Evolutionary conservation across 2,888 invertebrate genomes (phyloP), one percentile per base, ranked within the genome.

Genomic region (Ethmia dodecea): DNA sequence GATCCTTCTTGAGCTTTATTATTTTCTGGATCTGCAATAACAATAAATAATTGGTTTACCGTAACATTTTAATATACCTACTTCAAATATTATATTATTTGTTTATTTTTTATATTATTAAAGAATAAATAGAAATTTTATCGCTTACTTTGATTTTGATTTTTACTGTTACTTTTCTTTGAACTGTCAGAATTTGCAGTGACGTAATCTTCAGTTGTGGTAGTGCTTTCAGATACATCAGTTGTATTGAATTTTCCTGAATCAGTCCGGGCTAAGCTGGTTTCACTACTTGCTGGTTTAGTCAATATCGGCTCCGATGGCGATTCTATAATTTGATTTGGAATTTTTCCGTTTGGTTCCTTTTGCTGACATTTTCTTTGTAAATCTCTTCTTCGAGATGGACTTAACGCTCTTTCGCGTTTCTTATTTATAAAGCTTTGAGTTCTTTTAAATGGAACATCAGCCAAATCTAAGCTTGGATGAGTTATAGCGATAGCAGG

Each of bases 141-240:
- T n/a, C 45, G 70, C 75, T 74, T 68, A 86, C 86, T 72, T 45
- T 80, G 76, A 49, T 71, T 79, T 48, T 73, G 76, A 55, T 74
- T 74, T 54, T 74, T 86, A 52, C 76, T 61, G 45, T 83, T 87
- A 58, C 89, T 90, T 69, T 88, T 89, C 60, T 91, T 89, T 11
- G 92, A 92, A 59, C 90, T 92, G 61, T 92, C 92, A 35, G 92
- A 90, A 71, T 92, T 95, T 65, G 95, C 95, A 52, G 95, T 95
- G 47, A 94, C 92, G 71, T 95, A 95, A 75, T 95, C 95, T 72
- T 95, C 95, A 29, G 92, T 92, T 12, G 92, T 92, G 25, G 92
- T 93, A 40, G 95, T 95, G 57, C 94, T 94, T 81, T 95, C 95
- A n/a, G 94, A 94, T 33, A 94, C 87, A 63, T 95, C 95, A 20